These are phyloP conservation scores for Drosophila nr. fundita DNA, from an alignment of 2,888 invertebrate genomes.

Conservation along the genomic window DNA sequence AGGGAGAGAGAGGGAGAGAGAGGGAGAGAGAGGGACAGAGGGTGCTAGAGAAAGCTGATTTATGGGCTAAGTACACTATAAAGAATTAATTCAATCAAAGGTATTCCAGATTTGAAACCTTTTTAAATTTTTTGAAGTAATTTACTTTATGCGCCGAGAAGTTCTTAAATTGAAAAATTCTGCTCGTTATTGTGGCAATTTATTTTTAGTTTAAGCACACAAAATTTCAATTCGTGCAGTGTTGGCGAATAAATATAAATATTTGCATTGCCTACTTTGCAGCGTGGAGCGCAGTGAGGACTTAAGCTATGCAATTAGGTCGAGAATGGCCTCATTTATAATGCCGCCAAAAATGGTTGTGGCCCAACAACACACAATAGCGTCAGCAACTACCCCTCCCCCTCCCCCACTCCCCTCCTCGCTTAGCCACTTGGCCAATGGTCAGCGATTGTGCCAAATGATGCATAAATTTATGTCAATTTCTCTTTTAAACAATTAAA, in stretches of 20 bases:
- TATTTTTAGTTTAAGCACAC: not conserved
- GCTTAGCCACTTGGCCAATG: conserved; percentile 23
- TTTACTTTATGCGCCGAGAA: not conserved
- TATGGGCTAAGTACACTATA: conserved; percentile 51
- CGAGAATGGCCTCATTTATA: conserved; percentile 54
- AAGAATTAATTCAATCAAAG: conserved; percentile 36
- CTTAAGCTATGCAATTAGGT: conserved; percentile 48
- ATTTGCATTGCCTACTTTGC: conserved; percentile 61
- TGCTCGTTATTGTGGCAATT: not conserved
- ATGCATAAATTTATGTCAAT: conserved; percentile 74
- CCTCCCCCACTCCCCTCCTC: not conserved
- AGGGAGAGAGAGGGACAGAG: not conserved
- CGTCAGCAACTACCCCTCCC: not conserved
- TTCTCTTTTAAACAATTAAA: conserved; percentile 74
- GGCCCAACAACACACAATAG: conserved; percentile 37
- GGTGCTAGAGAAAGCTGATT: conserved; percentile 34
- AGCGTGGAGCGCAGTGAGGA: conserved; percentile 19
- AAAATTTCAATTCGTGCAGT: conserved; percentile 32
- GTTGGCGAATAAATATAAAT: conserved; percentile 38
- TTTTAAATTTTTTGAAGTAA: not conserved
- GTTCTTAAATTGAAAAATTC: not conserved
- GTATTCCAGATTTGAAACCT: conserved; percentile 5
- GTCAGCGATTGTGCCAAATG: conserved; percentile 54
- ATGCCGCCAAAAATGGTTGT: conserved; percentile 39
- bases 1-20: not conserved